A percentile compares a stretch with the other conserved stretches of the same genome.
phyloP scores from a whole-genome alignment of 1,140 invertebrate genomes.

The Macrobrachium nipponense region DNA sequence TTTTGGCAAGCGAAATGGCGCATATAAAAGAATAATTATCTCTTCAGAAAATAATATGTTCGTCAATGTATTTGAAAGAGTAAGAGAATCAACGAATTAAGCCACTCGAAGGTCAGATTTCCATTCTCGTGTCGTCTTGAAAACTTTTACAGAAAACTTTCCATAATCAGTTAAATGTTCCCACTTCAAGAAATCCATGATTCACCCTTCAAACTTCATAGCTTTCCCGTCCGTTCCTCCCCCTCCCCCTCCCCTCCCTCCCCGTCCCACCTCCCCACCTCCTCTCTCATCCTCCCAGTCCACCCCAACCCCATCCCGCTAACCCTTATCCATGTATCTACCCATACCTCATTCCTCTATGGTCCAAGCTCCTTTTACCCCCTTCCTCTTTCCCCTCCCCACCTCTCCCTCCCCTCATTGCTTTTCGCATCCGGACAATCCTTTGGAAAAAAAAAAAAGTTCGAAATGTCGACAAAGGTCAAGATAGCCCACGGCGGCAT shows the following conservation, averaged over 20 bases:
- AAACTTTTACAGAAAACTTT: too few species aligned
- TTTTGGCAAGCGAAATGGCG: too few species aligned
- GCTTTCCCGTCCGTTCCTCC: background rate
- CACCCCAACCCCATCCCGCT: background rate
- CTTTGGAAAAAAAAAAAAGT: background rate
- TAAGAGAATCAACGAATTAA: too few species aligned
- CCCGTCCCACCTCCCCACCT: constrained; percentile 4
- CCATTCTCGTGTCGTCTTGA: too few species aligned
- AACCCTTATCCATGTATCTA: background rate
- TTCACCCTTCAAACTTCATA: too few species aligned
- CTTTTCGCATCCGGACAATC: background rate
- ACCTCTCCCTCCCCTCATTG: background rate
- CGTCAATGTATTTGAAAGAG: too few species aligned
- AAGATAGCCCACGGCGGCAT: background rate
- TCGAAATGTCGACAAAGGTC: background rate
- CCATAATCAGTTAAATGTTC: too few species aligned
- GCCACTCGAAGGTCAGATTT: too few species aligned
- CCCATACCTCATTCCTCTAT: background rate
- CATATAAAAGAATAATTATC: too few species aligned
- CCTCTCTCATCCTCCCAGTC: too few species aligned
- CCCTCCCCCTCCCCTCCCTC: background rate
- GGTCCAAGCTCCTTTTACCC: background rate
- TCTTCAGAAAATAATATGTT: too few species aligned
- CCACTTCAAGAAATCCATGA: too few species aligned
- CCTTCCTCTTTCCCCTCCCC: background rate